Base-by-base conservation (phyloP, 2,113 vertebrate species). In the Chrysemys picta region DNA sequence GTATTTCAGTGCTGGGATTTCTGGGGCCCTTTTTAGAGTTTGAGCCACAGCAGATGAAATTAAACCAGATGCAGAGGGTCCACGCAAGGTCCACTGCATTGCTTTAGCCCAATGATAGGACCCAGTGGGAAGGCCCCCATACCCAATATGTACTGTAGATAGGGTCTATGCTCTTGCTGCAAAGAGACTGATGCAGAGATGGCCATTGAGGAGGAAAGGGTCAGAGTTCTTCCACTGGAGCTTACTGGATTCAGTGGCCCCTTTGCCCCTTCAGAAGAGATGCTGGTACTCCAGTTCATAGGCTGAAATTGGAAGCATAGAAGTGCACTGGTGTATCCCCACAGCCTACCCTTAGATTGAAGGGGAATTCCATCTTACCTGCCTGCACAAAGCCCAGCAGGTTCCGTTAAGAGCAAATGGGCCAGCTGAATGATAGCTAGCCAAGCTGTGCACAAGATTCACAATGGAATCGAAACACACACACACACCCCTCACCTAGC, bases 241-340 rank as follows among this genome's bases (percentile, higher is more conserved):
- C 5, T 86, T 65, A 24, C 35, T 5, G 29, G 86, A 50, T 42
- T 13, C 79, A 76, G 24, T 85, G 94, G 27, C 11, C 54, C 31
- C 16, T 69, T 65, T 81, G 19, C 45, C 38, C 49, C 88, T 84
- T 16, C 42, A 31, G 59, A 82, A 57, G 54, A 82, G 53, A 76
- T 57, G 25, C 17, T 85, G 14, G 79, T 27, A 80, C 83, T 95
- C 88, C 85, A 59, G 17, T 31, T 56, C 57, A 49, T 5, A 76
- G 6, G 3, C 3, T 59, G 59, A 94, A 86, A 95, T 87, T 93
- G 38, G 92, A n/a, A 89, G 22, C 12, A 76, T 14, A 76, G 42
- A 27, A 6, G 24, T 25, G 24, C 25, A 50, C 24, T 69, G 9
- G n/a, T 52, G 31, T 45, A 94, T 85, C 1, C 9, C n/a, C 52